phyloP scores from a whole-genome alignment of 2,113 vertebrate species.

The Formicarius rufipectus region DNA sequence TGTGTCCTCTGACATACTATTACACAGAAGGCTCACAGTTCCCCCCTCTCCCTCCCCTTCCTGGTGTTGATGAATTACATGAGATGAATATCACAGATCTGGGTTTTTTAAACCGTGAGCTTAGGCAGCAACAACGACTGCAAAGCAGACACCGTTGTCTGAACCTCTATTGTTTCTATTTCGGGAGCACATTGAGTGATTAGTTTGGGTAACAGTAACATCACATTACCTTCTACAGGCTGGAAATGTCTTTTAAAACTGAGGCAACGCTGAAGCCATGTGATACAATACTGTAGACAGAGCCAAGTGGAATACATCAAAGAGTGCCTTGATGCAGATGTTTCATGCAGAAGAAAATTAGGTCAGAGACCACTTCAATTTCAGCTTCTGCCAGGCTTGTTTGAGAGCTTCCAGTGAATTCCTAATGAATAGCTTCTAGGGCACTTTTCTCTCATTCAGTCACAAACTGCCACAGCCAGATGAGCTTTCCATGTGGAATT shows the following conservation, averaged over 20 bases:
- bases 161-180: constrained; percentile 86
- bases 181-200: constrained; percentile 80
- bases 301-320: constrained; percentile 89
- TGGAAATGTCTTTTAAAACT: constrained; percentile 84
- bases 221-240: constrained; percentile 84
- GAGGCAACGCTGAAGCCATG: constrained; percentile 79
- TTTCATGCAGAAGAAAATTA: constrained; percentile 89
- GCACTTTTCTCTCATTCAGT: constrained; percentile 85
- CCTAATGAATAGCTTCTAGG: constrained; percentile 89
- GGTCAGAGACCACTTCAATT: constrained; percentile 90
- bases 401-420: constrained; percentile 88
- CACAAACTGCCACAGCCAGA: constrained; percentile 82
- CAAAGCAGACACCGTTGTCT: constrained; percentile 75
- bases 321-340: constrained; percentile 87
- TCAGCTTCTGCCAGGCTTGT: constrained; percentile 87
- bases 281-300: constrained; percentile 84
- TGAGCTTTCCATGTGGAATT: constrained; percentile 82
- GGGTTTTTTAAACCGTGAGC: constrained; percentile 74
- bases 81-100: constrained; percentile 72
- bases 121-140: constrained; percentile 71
- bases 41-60: constrained; percentile 58
- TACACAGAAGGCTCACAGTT: constrained; percentile 62
- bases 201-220: constrained; percentile 84
- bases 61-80: constrained; percentile 77
- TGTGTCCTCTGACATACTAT: constrained; percentile 72